These are phyloP conservation scores for Smithornis capensis DNA, from an alignment of 2,113 vertebrate species.

Conservation along the genomic window DNA sequence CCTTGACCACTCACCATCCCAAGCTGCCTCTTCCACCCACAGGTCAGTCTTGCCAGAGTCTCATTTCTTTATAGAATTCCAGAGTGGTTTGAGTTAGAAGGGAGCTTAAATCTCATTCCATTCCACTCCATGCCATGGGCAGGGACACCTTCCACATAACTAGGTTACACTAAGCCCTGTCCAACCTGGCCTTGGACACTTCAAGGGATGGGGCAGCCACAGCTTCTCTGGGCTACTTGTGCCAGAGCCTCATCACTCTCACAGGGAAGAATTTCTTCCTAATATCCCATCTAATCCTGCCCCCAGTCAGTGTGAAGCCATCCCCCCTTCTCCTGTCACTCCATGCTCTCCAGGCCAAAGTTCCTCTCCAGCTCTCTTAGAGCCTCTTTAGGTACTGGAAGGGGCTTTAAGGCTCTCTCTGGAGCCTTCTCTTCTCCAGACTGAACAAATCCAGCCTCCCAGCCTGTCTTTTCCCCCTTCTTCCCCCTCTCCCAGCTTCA, in stretches of 20 bases:
- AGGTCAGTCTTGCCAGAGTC: not conserved
- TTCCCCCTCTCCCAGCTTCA: not conserved
- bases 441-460: not conserved
- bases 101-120: not conserved
- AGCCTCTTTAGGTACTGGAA: not conserved
- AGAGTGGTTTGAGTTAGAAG: not conserved
- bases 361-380: not conserved
- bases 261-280: not conserved
- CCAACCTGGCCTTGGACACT: not conserved
- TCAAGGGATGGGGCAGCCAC: not conserved
- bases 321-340: not conserved
- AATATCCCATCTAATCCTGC: not conserved
- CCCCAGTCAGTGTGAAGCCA: not conserved
- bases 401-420: not conserved
- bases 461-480: not conserved
- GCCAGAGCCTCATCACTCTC: not conserved
- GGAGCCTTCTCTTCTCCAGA: not conserved
- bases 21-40: fast-evolving
- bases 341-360: not conserved
- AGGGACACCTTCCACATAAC: not conserved
- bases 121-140: not conserved
- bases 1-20: fast-evolving
- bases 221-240: not conserved
- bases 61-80: not conserved
- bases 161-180: not conserved